A percentile compares a stretch with the other conserved stretches of the same genome.
Evolutionary conservation across 2,113 vertebrate genomes (phyloP).

Genomic region (Theristicus caerulescens): DNA sequence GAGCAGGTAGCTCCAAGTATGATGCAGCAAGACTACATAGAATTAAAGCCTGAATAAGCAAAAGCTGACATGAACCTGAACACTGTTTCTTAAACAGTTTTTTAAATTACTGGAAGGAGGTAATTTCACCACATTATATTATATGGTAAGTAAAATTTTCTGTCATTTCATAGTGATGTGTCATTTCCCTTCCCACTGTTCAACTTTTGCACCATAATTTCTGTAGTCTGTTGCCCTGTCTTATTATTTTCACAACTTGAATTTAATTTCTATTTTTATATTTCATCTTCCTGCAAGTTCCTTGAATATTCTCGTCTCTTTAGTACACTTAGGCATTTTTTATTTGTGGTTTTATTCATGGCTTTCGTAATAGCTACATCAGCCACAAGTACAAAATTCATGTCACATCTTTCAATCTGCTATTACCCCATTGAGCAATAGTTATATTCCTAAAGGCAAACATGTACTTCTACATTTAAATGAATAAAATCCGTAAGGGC

Average conservation of each 20-base stretch:
- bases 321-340: background rate
- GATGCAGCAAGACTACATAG: background rate
- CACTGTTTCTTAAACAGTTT: background rate
- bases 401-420: background rate
- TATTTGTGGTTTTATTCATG: background rate
- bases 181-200: background rate
- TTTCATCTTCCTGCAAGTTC: conserved; percentile 5
- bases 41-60: background rate
- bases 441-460: background rate
- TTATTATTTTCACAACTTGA: conserved; percentile 5
- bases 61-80: conserved; percentile 1
- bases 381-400: background rate
- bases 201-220: background rate
- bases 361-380: background rate
- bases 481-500: background rate
- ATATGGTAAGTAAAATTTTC: background rate
- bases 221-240: background rate
- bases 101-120: background rate
- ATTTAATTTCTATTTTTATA: background rate
- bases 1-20: conserved; percentile 13
- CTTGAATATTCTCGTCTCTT: background rate
- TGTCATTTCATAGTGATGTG: background rate
- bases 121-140: background rate
- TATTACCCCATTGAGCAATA: background rate
- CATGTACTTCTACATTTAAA: background rate